Evolutionary conservation across 92 coral and sea anemone genomes (phyloP).

Genomic region (Palythoa grandiflora): DNA sequence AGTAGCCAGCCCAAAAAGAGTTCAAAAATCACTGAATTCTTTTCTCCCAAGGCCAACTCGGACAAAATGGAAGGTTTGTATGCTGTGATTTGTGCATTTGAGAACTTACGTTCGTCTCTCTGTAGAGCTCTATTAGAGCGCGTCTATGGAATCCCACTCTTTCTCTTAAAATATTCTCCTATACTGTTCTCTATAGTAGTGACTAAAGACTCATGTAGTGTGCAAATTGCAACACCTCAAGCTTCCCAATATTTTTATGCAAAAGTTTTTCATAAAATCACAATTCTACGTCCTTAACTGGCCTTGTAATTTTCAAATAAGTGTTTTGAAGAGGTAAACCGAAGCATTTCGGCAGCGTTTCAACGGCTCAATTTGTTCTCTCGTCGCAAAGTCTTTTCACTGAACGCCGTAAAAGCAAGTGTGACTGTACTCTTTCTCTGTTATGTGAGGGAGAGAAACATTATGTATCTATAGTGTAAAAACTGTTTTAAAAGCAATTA

Average conservation of each 20-base stretch:
- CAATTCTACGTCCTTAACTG: conserved; percentile 3
- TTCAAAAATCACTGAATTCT: conserved; percentile 68
- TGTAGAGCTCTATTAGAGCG: conserved; percentile 52
- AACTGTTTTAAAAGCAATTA: conserved; percentile 40
- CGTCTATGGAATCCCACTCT: conserved; percentile 78
- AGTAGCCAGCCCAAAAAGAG: conserved; percentile 69
- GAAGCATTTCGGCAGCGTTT: conserved; percentile 51
- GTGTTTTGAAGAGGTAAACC: conserved; percentile 42
- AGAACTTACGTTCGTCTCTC: conserved; percentile 45
- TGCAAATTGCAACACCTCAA: conserved; percentile 64
- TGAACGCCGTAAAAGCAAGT: conserved; percentile 22
- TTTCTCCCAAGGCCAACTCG: conserved; percentile 70
- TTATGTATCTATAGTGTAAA: neutral
- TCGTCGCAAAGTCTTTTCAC: conserved; percentile 63
- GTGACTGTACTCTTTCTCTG: conserved; percentile 34
- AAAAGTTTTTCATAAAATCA: conserved; percentile 35
- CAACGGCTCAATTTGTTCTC: conserved; percentile 60
- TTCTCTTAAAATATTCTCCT: conserved; percentile 72
- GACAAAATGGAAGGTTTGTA: conserved; percentile 91
- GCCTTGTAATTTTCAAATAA: conserved; percentile 15
- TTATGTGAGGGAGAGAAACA: neutral
- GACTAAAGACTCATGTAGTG: conserved; percentile 68
- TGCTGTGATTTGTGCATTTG: conserved; percentile 58
- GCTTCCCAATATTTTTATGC: conserved; percentile 32
- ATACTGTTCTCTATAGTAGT: conserved; percentile 79